Percentiles rank a stretch among this genome's conserved stretches.
Conservation (phyloP, 2,797 vertebrate species). For the Phataginus tricuspis region DNA sequence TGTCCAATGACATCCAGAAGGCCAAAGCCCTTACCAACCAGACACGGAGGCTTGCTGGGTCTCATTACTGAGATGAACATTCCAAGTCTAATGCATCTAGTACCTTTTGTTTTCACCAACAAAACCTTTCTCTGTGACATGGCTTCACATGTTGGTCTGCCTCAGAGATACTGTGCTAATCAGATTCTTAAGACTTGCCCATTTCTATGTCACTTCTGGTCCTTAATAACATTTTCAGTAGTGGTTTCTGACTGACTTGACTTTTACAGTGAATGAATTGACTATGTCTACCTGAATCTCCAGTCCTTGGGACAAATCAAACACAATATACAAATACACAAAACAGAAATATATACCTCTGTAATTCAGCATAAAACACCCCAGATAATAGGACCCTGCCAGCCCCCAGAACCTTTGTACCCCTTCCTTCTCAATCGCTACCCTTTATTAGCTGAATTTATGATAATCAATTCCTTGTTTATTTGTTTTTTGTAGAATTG, state of each 20-base stretch:
- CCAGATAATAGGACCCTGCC: fast-evolving
- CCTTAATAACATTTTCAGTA: not conserved
- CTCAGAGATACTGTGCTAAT: not conserved
- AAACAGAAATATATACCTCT: not conserved
- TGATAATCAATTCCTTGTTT: not conserved
- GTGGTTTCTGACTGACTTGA: not conserved
- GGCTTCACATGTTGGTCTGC: not conserved
- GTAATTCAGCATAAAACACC: too few species aligned
- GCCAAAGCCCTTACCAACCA: not conserved
- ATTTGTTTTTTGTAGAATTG: not conserved
- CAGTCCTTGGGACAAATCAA: not conserved
- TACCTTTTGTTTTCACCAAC: not conserved
- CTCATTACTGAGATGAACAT: not conserved
- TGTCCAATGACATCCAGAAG: not conserved
- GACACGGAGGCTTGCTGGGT: not conserved
- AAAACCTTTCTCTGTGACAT: not conserved
- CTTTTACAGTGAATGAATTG: not conserved
- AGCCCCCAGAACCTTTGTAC: not conserved
- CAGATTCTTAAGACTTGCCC: not conserved
- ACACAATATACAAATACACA: not conserved
- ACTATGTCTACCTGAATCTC: not conserved
- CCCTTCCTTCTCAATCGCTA: not conserved
- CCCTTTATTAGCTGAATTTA: not conserved
- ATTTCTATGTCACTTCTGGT: not conserved
- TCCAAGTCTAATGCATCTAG: not conserved